phyloP scores from a whole-genome alignment of 2,113 vertebrate genomes.

The Garra rufa region DNA sequence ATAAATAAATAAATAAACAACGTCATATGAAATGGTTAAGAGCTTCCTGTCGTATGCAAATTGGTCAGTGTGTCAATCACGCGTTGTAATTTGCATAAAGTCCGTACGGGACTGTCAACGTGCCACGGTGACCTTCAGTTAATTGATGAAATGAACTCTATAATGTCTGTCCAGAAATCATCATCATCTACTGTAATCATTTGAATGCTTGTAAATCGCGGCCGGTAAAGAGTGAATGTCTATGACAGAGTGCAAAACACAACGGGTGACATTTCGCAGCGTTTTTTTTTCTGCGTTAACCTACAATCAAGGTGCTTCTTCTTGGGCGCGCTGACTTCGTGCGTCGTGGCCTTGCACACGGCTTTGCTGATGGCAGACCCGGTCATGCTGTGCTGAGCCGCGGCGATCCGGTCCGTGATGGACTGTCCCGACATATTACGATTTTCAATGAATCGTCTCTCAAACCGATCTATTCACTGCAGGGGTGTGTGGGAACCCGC shows the following conservation, averaged over 20 bases:
- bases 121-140: constrained; percentile 53
- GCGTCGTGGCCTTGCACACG: constrained; percentile 89
- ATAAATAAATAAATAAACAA: constrained; percentile 10
- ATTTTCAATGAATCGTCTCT: constrained; percentile 43
- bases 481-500: constrained; percentile 47
- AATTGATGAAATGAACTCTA: constrained; percentile 43
- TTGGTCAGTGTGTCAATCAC: constrained; percentile 40
- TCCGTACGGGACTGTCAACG: neutral
- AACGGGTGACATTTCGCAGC: constrained; percentile 41
- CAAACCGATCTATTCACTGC: constrained; percentile 48
- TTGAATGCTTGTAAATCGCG: constrained; percentile 13
- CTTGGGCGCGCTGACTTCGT: constrained; percentile 90
- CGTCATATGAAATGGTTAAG: neutral
- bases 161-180: constrained; percentile 20
- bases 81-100: constrained; percentile 25
- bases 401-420: constrained; percentile 87
- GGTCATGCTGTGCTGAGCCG: constrained; percentile 91
- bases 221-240: neutral
- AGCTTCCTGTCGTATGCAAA: constrained; percentile 32
- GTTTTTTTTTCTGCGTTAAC: constrained; percentile 63
- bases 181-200: neutral
- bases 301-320: constrained; percentile 93
- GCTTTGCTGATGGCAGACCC: constrained; percentile 87
- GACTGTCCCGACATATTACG: constrained; percentile 86
- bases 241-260: constrained; percentile 17